Evolutionary conservation across 2,113 vertebrate species (phyloP), one percentile per base, ranked within the genome.

Genomic region (Chroicocephalus ridibundus): DNA sequence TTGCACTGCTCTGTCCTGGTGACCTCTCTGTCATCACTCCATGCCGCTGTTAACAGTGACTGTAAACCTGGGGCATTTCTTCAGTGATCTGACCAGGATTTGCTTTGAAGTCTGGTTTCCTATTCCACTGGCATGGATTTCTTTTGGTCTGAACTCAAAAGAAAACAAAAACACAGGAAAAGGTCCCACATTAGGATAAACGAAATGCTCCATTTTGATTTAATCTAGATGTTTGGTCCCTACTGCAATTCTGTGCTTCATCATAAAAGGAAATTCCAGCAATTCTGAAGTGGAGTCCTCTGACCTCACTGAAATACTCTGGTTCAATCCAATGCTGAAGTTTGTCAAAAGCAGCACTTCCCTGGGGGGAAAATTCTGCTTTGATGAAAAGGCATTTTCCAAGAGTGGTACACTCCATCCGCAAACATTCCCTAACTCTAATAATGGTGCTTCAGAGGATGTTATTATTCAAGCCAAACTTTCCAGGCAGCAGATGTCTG

Each of bases 261-360:
- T 84, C 31, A 29, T 10, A 42, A 93, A 89, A 91, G 92, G 93
- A 96, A 96, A 96, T 96, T 94, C 92, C 90, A 89, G 44, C 52
- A 71, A 13, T 58, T 64, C 81, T 27, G 65, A 84, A 93, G 54
- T 70, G 69, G 24, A 77, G 88, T 68, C 62, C 75, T 85, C 68
- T 95, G 90, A 88, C 80, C 88, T 93, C 69, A 51, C n/a, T 14
- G 75, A 85, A 89, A 94, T 66, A 77, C 54, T 88, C 80, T 71
- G n/a, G 46, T 78, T 94, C 26, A 0, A 86, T 75, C 51, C 76
- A 11, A 0, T 10, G 47, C 47, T 81, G 86, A 92, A 57, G 52
- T 86, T 75, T 78, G 80, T 76, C 88, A 86, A 83, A 93, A 91
- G 74, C 62, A 80, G n/a, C 62, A 42, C 34, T 90, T 90, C 88